Evolutionary conservation across 2,888 invertebrate species (phyloP).

Genomic region (Phragmatobia fuliginosa): DNA sequence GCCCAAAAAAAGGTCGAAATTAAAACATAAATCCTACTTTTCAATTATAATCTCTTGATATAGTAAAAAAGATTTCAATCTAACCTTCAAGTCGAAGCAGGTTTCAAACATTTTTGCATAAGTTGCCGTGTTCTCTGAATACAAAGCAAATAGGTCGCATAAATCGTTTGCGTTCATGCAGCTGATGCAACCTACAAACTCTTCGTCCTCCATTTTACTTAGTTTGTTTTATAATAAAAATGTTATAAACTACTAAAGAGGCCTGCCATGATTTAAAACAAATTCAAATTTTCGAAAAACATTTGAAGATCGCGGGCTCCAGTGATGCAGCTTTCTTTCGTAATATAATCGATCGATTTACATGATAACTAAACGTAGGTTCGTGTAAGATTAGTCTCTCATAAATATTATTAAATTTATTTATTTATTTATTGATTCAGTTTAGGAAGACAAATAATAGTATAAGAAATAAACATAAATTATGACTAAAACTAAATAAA

Average conservation of each 20-base stretch:
- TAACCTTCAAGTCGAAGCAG: slow-evolving; percentile 79
- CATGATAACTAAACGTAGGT: too few relatives aligned
- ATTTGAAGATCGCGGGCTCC: slow-evolving; percentile 50
- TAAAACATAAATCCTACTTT: slow-evolving; percentile 25
- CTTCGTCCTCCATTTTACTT: slow-evolving; percentile 74
- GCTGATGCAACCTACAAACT: slow-evolving; percentile 83
- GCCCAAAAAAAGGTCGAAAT: slow-evolving; percentile 27
- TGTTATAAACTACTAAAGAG: slow-evolving; percentile 54
- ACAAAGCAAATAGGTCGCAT: slow-evolving; percentile 82
- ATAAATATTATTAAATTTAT: too few relatives aligned
- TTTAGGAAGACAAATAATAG: background rate
- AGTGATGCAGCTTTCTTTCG: slow-evolving; percentile 24
- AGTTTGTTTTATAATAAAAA: slow-evolving; percentile 42
- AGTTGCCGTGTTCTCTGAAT: slow-evolving; percentile 75
- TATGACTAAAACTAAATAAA: too few relatives aligned
- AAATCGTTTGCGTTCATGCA: slow-evolving; percentile 81
- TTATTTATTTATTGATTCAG: too few relatives aligned
- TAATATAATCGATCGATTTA: slow-evolving; percentile 5
- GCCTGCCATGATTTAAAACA: slow-evolving; percentile 46
- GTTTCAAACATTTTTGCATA: slow-evolving; percentile 81
- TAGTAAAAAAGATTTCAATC: slow-evolving; percentile 36
- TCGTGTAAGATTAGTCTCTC: background rate
- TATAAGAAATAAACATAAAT: background rate
- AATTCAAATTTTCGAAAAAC: slow-evolving; percentile 40
- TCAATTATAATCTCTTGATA: slow-evolving; percentile 38